These are phyloP conservation scores for Clanis bilineata DNA, from an alignment of 2,888 invertebrate genomes.

Conservation along the genomic window DNA sequence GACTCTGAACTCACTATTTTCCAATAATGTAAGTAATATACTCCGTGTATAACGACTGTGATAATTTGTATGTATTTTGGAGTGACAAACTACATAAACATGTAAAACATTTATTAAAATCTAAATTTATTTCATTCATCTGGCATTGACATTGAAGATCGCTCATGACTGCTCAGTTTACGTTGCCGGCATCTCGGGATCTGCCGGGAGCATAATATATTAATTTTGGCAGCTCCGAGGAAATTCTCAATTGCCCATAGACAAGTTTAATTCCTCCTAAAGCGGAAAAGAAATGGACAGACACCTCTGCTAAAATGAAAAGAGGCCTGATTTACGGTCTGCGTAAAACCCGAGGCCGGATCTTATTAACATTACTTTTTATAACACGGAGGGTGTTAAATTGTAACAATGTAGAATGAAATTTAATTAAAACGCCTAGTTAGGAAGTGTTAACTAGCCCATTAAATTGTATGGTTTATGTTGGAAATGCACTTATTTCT, in stretches of 20 bases:
- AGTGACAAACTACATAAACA: too few relatives aligned
- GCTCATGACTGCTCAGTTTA: background rate
- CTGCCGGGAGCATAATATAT: slow-evolving; percentile 37
- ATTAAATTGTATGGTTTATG: slow-evolving; percentile 56
- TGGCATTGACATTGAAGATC: background rate
- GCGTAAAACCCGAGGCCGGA: slow-evolving; percentile 66
- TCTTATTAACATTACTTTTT: slow-evolving; percentile 81
- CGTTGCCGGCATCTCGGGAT: too few relatives aligned
- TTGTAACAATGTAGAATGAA: slow-evolving; percentile 74
- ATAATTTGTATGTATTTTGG: too few relatives aligned
- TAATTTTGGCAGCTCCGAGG: slow-evolving; percentile 46
- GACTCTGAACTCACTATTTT: too few relatives aligned
- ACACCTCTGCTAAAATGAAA: slow-evolving; percentile 74
- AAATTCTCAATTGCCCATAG: slow-evolving; percentile 64
- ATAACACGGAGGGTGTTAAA: slow-evolving; percentile 72
- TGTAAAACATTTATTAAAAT: background rate
- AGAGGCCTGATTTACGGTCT: slow-evolving; percentile 74
- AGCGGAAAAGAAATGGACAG: slow-evolving; percentile 73
- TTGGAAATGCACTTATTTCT: slow-evolving; percentile 37
- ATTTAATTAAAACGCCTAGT: slow-evolving; percentile 77
- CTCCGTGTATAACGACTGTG: too few relatives aligned
- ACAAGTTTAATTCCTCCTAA: slow-evolving; percentile 68
- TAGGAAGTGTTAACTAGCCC: slow-evolving; percentile 67
- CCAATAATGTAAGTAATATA: too few relatives aligned
- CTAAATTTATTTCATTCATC: background rate